phyloP scores from a whole-genome alignment of 2,113 vertebrate genomes.

The Mixornis gularis region DNA sequence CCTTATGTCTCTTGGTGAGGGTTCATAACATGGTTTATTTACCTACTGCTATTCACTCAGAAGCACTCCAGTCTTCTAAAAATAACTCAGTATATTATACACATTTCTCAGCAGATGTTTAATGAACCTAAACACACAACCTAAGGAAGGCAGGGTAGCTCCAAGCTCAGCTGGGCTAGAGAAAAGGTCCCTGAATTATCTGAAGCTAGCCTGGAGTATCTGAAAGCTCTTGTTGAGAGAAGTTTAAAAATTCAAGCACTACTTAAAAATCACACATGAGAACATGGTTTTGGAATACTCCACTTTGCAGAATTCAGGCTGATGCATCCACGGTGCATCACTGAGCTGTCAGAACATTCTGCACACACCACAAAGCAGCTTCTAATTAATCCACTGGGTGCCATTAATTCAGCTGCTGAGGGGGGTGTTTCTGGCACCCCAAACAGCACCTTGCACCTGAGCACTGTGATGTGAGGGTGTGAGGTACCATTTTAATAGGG shows the following conservation, averaged over 20 bases:
- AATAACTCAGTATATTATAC: background rate
- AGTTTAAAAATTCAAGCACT: background rate
- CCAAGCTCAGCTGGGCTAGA: background rate
- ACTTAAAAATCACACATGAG: background rate
- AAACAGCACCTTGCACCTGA: background rate
- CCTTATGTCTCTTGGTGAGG: background rate
- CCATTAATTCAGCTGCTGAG: background rate
- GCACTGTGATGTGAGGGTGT: background rate
- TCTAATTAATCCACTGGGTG: slow-evolving; percentile 27
- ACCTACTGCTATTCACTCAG: background rate
- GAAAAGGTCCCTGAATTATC: background rate
- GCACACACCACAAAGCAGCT: background rate
- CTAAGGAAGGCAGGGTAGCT: background rate
- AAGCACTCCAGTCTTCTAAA: background rate
- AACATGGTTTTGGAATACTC: background rate
- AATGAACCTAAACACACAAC: background rate
- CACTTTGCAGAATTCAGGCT: background rate
- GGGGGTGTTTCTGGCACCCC: background rate
- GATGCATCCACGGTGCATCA: background rate
- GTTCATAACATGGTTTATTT: background rate
- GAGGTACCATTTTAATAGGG: background rate
- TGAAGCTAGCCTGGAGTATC: background rate
- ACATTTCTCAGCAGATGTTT: background rate
- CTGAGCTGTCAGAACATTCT: background rate
- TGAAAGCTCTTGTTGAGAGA: background rate